phyloP scores from a whole-genome alignment of 2,888 invertebrate species.

The Cataglyphis cursor region DNA sequence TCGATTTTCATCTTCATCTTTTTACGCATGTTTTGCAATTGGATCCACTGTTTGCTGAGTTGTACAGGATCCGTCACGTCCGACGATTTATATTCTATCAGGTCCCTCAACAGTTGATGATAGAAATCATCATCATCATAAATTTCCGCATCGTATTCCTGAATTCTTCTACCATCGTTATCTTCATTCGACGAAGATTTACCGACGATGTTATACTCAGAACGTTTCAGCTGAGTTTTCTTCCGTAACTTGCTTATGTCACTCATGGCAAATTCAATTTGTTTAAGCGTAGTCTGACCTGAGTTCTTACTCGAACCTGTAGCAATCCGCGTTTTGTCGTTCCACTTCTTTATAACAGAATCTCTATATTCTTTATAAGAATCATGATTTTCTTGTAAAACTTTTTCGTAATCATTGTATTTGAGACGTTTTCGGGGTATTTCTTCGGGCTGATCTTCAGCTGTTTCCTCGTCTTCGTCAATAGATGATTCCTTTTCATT shows the following conservation, averaged over 20 bases:
- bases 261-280: constrained; percentile 94
- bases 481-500: constrained; percentile 88
- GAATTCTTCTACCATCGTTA: constrained; percentile 84
- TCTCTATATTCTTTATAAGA: constrained; percentile 91
- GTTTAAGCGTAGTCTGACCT: constrained; percentile 90
- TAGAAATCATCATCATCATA: constrained; percentile 99
- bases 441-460: constrained; percentile 49
- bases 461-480: constrained; percentile 79
- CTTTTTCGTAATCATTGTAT: constrained; percentile 88
- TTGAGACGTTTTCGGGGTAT: constrained; percentile 87
- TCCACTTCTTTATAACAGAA: constrained; percentile 96
- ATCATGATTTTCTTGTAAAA: constrained; percentile 89
- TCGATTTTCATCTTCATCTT: constrained; percentile 98
- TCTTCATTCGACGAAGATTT: constrained; percentile 84
- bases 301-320: constrained; percentile 89
- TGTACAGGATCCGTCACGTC: constrained; percentile 94
- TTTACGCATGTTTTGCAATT: constrained; percentile 95
- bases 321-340: constrained; percentile 95
- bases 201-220: constrained; percentile 91
- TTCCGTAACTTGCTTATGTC: constrained; percentile 93
- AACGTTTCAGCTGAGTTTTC: constrained; percentile 93
- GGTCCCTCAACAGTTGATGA: constrained; percentile 95
- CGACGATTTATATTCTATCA: constrained; percentile 96
- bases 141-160: constrained; percentile 93
- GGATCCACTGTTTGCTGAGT: constrained; percentile 95